phyloP scores from a whole-genome alignment of 2,797 vertebrate species.

The Stomatorhinus walkeri region DNA sequence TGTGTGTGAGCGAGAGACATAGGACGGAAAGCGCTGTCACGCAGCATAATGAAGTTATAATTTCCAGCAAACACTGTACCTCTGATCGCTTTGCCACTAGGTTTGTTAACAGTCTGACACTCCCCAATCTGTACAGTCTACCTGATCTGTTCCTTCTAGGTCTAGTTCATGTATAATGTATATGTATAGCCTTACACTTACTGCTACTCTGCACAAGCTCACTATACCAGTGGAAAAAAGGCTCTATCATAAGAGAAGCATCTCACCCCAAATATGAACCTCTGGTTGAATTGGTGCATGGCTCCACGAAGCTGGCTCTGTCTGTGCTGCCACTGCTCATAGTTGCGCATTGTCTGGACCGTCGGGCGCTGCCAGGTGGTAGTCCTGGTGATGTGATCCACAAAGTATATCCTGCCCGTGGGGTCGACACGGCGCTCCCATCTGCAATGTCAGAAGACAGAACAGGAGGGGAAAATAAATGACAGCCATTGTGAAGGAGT shows the following conservation, averaged over 20 bases:
- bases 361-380: conserved; percentile 97
- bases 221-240: background rate
- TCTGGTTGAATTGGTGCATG: conserved; percentile 98
- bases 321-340: conserved; percentile 95
- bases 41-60: background rate
- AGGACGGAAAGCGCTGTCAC: too few species aligned
- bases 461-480: background rate
- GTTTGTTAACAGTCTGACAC: background rate
- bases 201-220: background rate
- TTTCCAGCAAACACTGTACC: background rate
- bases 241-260: background rate
- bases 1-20: too few species aligned
- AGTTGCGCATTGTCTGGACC: conserved; percentile 87
- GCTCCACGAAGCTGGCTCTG: conserved; percentile 93
- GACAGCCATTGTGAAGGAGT: background rate
- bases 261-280: conserved; percentile 91
- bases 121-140: background rate
- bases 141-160: background rate
- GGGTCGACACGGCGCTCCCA: conserved; percentile 95
- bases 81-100: background rate
- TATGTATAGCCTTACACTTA: background rate
- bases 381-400: conserved; percentile 94
- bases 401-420: conserved; percentile 91
- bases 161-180: background rate
- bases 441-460: conserved; percentile 46